Evolutionary conservation across 1,140 invertebrate species (phyloP).

Genomic region (Scaptodrosophila lebanonensis): DNA sequence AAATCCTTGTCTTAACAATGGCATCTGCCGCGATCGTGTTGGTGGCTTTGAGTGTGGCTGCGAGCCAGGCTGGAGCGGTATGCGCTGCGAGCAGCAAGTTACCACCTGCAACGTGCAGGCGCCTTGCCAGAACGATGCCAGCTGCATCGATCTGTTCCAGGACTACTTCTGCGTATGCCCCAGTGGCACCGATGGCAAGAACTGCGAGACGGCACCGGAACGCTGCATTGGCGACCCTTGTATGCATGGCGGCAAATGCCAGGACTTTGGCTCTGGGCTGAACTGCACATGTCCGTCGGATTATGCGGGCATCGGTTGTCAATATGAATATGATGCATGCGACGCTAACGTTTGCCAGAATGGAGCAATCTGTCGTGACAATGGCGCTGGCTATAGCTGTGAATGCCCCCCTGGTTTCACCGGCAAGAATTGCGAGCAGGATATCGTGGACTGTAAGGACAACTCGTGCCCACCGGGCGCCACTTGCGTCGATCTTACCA

Average conservation of each 20-base stretch:
- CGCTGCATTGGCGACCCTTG: constrained; percentile 97
- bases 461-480: constrained; percentile 96
- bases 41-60: constrained; percentile 91
- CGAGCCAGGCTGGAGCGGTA: constrained; percentile 91
- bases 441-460: constrained; percentile 94
- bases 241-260: constrained; percentile 95
- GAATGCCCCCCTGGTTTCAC: constrained; percentile 88
- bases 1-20: constrained; percentile 92
- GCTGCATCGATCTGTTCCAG: constrained; percentile 94
- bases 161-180: constrained; percentile 98
- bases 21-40: constrained; percentile 91
- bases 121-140: constrained; percentile 95
- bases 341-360: constrained; percentile 92
- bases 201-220: constrained; percentile 96
- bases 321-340: constrained; percentile 95
- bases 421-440: constrained; percentile 93
- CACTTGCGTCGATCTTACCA: constrained; percentile 94
- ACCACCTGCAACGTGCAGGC: constrained; percentile 86
- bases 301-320: constrained; percentile 92
- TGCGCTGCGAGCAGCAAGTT: constrained; percentile 91
- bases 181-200: constrained; percentile 94
- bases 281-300: constrained; percentile 94
- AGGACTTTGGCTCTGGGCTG: constrained; percentile 95
- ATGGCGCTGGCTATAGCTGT: constrained; percentile 90
- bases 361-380: constrained; percentile 92